A percentile compares a stretch with the other conserved stretches of the same genome.
These are phyloP conservation scores for Catharus minimus DNA, from an alignment of 2,113 vertebrate species.

Conservation along the genomic window DNA sequence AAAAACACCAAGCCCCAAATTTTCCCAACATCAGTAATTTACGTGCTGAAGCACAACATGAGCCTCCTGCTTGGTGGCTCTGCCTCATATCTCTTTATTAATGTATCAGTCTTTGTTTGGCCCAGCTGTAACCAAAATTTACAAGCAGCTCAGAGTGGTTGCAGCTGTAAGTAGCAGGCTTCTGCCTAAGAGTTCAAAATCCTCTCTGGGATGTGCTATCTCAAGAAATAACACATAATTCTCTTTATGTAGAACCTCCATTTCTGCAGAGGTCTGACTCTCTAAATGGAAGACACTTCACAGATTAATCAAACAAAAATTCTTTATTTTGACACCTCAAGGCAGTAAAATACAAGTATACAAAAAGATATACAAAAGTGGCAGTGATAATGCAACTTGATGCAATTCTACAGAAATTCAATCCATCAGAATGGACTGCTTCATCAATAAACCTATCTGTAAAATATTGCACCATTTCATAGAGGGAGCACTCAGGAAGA, in stretches of 20 bases:
- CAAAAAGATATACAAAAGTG: conserved; percentile 43
- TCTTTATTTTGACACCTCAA: conserved; percentile 71
- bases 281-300: neutral
- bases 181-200: neutral
- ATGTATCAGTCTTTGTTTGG: neutral
- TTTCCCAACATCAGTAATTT: neutral
- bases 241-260: neutral
- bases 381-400: conserved; percentile 55
- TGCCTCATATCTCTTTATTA: neutral
- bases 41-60: neutral
- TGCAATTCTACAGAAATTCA: conserved; percentile 25
- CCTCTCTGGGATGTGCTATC: neutral
- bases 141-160: neutral
- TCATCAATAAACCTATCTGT: neutral
- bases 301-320: conserved; percentile 24
- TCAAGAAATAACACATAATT: neutral
- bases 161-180: neutral
- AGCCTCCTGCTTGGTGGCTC: neutral
- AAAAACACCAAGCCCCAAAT: neutral
- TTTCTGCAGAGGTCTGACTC: neutral
- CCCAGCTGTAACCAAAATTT: neutral
- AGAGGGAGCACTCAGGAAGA: neutral
- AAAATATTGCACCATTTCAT: conserved; percentile 35
- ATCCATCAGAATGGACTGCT: neutral
- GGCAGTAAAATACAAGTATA: conserved; percentile 59